These are phyloP conservation scores for Pararge aegeria DNA, from an alignment of 1,140 invertebrate species.

Conservation along the genomic window DNA sequence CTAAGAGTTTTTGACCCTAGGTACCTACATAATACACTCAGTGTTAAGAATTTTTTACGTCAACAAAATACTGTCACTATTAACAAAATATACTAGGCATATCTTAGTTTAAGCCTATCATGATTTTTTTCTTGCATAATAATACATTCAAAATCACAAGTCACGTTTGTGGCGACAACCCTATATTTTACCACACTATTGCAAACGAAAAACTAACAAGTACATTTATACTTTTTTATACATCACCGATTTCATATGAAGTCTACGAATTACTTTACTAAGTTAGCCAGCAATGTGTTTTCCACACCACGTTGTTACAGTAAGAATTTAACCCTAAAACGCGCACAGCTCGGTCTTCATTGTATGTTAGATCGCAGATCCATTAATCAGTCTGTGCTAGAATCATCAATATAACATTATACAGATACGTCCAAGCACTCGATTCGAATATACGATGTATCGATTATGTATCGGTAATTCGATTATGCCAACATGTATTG, in stretches of 20 bases:
- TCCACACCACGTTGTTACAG: conserved; percentile 6
- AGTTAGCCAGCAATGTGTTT: conserved; percentile 37
- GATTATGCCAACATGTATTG: conserved; percentile 64
- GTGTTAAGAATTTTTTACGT: too few relatives aligned
- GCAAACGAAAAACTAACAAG: conserved; percentile 7
- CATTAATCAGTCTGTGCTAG: conserved; percentile 76
- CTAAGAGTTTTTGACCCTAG: too few relatives aligned
- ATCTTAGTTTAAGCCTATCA: conserved; percentile 16
- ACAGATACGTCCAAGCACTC: conserved; percentile 71
- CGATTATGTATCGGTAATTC: conserved; percentile 74
- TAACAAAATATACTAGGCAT: background rate
- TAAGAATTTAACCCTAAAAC: conserved; percentile 37
- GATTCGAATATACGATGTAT: conserved; percentile 67
- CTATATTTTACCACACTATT: conserved; percentile 46
- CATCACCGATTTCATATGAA: conserved; percentile 30
- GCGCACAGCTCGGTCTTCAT: conserved; percentile 50
- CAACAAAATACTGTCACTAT: too few relatives aligned
- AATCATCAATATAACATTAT: conserved; percentile 78
- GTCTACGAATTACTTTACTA: background rate
- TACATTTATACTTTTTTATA: conserved; percentile 11
- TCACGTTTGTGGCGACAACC: conserved; percentile 71
- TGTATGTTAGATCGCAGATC: conserved; percentile 61
- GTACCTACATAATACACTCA: too few relatives aligned
- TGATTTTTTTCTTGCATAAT: conserved; percentile 34
- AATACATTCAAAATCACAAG: conserved; percentile 57